A percentile compares a stretch with the other conserved stretches of the same genome.
phyloP scores from a whole-genome alignment of 2,888 invertebrate genomes.

The Papilio elwesi region DNA sequence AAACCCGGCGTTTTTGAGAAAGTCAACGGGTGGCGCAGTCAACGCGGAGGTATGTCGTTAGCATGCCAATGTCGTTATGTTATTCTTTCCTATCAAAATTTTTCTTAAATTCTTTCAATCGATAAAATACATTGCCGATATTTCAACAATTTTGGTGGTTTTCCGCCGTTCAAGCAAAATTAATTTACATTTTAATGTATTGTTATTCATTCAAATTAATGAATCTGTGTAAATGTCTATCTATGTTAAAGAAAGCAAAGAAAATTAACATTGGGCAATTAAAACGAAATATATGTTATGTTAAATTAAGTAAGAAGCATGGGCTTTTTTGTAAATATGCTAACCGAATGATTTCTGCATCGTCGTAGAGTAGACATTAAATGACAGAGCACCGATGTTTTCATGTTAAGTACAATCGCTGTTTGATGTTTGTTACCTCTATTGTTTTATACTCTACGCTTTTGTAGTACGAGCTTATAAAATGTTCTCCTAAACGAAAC shows the following conservation, averaged over 20 bases:
- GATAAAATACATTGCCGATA: not conserved
- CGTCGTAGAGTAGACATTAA: slow-evolving; percentile 25
- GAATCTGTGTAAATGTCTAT: no score
- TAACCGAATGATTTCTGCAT: slow-evolving; percentile 19
- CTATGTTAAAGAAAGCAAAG: no score
- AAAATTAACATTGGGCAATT: no score
- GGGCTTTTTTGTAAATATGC: slow-evolving; percentile 29
- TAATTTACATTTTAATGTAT: no score
- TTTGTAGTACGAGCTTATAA: slow-evolving; percentile 55
- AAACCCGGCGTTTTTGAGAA: slow-evolving; percentile 72
- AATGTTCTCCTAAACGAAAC: slow-evolving; percentile 43
- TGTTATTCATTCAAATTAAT: no score
- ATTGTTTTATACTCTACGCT: slow-evolving; percentile 58
- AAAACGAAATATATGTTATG: no score
- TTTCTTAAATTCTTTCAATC: not conserved
- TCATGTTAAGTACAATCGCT: slow-evolving; percentile 12
- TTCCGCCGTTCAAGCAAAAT: no score
- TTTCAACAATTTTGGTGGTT: no score
- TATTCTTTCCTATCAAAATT: not conserved
- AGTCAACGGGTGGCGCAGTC: slow-evolving; percentile 81
- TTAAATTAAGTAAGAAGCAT: no score
- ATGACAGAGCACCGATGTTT: slow-evolving; percentile 23
- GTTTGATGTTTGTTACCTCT: slow-evolving; percentile 52
- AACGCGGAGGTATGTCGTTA: slow-evolving; percentile 78
- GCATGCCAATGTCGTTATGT: slow-evolving; percentile 43